These are phyloP conservation scores for Fratercula arctica DNA, from an alignment of 2,797 vertebrate species.

Conservation along the genomic window DNA sequence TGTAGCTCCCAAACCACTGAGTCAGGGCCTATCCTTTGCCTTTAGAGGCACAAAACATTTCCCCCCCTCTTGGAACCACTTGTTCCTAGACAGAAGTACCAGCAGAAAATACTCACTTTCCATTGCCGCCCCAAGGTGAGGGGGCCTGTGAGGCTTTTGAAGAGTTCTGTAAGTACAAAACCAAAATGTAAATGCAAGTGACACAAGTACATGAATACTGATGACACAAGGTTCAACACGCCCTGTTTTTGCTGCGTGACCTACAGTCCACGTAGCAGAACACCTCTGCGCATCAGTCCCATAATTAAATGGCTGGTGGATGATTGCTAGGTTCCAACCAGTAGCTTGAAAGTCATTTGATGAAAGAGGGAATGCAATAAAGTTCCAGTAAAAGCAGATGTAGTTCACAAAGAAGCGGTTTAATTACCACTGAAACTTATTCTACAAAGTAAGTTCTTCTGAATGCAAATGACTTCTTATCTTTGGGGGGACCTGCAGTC, in stretches of 20 bases:
- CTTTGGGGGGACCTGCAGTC: conserved; percentile 39
- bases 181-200: conserved; percentile 57
- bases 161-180: conserved; percentile 88
- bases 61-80: neutral
- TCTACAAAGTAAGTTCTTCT: conserved; percentile 58
- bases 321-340: conserved; percentile 65
- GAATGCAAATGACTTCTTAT: conserved; percentile 43
- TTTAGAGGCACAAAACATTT: neutral
- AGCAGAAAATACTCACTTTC: conserved; percentile 88
- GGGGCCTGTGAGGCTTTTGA: conserved; percentile 93
- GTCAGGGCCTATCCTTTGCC: neutral
- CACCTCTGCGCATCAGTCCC: conserved; percentile 20
- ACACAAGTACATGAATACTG: conserved; percentile 56
- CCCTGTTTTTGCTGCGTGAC: conserved; percentile 10
- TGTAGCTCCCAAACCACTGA: neutral
- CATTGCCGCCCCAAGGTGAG: conserved; percentile 94
- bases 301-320: conserved; percentile 52
- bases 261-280: conserved; percentile 32
- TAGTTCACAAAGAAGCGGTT: conserved; percentile 59
- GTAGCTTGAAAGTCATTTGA: conserved; percentile 65
- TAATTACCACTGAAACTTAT: conserved; percentile 70
- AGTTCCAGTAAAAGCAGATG: conserved; percentile 68
- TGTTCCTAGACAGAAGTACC: conserved; percentile 55
- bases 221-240: conserved; percentile 49
- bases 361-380: conserved; percentile 59